Evolutionary conservation across 2,113 vertebrate genomes (phyloP).

Genomic region (Amblyopsis rosae): DNA sequence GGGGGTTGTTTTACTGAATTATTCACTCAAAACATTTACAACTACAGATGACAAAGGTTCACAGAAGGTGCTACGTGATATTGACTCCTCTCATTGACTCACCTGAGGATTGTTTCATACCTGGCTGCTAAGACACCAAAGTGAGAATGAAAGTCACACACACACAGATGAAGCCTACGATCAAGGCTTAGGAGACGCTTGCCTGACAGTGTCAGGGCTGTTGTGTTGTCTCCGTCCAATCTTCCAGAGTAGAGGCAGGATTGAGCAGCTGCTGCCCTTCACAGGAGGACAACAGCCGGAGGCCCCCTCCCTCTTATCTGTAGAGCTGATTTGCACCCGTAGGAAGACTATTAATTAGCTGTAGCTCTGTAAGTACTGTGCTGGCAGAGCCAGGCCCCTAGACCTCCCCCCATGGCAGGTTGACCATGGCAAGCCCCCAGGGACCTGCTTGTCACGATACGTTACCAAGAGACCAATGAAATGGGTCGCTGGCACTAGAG

Average conservation of each 20-base stretch:
- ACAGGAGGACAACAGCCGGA: slow-evolving; percentile 37
- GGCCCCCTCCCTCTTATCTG: slow-evolving; percentile 48
- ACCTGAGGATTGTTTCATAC: no score
- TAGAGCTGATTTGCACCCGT: slow-evolving; percentile 36
- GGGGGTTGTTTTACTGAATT: no score
- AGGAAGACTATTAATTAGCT: slow-evolving; percentile 48
- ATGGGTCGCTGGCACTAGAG: no score
- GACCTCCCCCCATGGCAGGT: not conserved
- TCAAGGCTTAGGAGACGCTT: slow-evolving; percentile 39
- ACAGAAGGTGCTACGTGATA: no score
- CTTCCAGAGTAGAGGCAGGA: slow-evolving; percentile 41
- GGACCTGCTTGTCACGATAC: slow-evolving; percentile 30
- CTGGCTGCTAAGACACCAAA: no score
- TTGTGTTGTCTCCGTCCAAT: slow-evolving; percentile 47
- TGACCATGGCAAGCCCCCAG: slow-evolving; percentile 11
- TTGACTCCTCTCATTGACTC: no score
- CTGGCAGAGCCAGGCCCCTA: slow-evolving; percentile 36
- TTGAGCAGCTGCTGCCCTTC: slow-evolving; percentile 44
- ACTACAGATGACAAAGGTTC: no score
- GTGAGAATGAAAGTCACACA: not conserved
- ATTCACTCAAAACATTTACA: no score
- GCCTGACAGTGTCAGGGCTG: slow-evolving; percentile 21
- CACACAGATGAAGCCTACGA: slow-evolving; percentile 7
- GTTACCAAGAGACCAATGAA: slow-evolving; percentile 11
- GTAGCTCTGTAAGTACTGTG: slow-evolving; percentile 25